Conservation (phyloP, 1,140 invertebrate genomes). For the Sinonovacula constricta region DNA sequence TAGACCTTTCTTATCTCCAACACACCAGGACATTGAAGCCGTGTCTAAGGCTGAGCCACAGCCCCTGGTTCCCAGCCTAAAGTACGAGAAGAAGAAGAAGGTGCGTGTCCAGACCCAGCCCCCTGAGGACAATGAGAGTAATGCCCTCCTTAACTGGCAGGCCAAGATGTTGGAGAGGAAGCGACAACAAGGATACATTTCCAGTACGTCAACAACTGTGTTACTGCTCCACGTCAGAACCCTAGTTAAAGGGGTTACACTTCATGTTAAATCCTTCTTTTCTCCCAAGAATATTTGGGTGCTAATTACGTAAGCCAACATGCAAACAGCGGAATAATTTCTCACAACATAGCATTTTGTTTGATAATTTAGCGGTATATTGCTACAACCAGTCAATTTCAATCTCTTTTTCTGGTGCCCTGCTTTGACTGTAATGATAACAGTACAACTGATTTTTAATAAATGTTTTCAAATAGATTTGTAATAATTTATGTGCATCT, state of each 20-base stretch:
- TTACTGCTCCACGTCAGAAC: too few relatives aligned
- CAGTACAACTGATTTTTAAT: too few relatives aligned
- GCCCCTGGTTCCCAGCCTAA: conserved; percentile 63
- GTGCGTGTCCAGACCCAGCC: neutral
- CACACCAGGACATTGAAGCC: conserved; percentile 61
- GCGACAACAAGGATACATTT: conserved; percentile 76
- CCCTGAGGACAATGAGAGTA: conserved; percentile 62
- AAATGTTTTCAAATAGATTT: too few relatives aligned
- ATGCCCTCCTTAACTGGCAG: conserved; percentile 77
- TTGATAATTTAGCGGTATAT: too few relatives aligned
- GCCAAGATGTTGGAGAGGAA: conserved; percentile 76
- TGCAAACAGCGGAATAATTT: too few relatives aligned
- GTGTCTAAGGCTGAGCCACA: conserved; percentile 48
- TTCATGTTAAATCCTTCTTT: neutral
- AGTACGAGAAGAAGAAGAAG: conserved; percentile 72
- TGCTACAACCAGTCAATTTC: too few relatives aligned
- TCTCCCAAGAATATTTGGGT: neutral
- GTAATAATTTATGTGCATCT: too few relatives aligned
- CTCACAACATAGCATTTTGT: too few relatives aligned
- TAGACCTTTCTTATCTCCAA: too few relatives aligned
- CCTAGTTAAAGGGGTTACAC: neutral
- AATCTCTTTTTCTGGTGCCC: too few relatives aligned
- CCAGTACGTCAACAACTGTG: conserved; percentile 66
- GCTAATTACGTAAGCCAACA: neutral
- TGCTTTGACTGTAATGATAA: too few relatives aligned